Percentiles rank a stretch among this genome's conserved stretches.
These are phyloP conservation scores for Peromyscus polionotus DNA, from an alignment of 2,113 vertebrate species.

Conservation along the genomic window DNA sequence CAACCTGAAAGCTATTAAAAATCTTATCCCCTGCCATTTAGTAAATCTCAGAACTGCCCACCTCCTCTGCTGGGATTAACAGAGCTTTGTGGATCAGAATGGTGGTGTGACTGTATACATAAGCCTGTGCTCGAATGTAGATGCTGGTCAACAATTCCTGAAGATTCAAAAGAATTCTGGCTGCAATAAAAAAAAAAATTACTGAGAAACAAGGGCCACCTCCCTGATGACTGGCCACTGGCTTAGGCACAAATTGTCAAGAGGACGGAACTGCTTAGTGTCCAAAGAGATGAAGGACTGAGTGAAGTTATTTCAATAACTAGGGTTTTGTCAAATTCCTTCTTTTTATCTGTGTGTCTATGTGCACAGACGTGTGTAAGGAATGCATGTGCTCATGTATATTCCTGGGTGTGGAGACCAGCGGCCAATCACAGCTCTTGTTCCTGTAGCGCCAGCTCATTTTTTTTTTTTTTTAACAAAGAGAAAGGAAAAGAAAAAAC, in stretches of 20 bases:
- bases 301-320: not conserved
- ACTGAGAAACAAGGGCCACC: not conserved
- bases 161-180: constrained; percentile 45
- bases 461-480: not conserved
- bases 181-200: not conserved
- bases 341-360: not conserved
- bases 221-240: not conserved
- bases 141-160: constrained; percentile 29
- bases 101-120: not conserved
- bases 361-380: no score
- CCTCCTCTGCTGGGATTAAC: constrained; percentile 63
- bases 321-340: not conserved
- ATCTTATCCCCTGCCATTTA: constrained; percentile 69
- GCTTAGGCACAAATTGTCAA: not conserved
- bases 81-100: constrained; percentile 13
- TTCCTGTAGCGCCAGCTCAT: not conserved
- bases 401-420: not conserved
- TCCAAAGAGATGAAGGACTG: not conserved
- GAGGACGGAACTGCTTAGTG: not conserved
- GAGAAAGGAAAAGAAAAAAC: not conserved
- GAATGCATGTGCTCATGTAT: not conserved
- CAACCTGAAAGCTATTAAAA: constrained; percentile 76
- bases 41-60: constrained; percentile 71
- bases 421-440: not conserved
- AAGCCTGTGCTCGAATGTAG: not conserved